These are phyloP conservation scores for Polypedilum pembai DNA, from an alignment of 1,140 invertebrate genomes.

Conservation along the genomic window DNA sequence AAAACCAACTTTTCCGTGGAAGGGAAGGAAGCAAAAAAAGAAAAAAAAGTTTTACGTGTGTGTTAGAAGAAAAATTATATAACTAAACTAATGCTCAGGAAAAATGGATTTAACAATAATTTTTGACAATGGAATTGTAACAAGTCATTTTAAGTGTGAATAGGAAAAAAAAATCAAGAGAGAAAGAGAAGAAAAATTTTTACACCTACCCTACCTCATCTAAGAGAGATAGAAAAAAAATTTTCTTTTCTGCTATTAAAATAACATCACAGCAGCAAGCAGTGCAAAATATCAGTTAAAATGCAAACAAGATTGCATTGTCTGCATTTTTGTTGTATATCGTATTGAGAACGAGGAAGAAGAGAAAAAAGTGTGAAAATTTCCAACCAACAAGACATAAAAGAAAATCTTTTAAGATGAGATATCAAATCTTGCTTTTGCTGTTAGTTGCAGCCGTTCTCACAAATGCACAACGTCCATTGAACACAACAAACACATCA, in stretches of 20 bases:
- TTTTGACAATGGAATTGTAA: neutral
- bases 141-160: neutral
- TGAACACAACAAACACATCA: slow-evolving; percentile 14
- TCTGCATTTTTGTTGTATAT: neutral
- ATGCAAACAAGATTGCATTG: neutral
- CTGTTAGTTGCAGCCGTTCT: neutral
- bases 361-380: neutral
- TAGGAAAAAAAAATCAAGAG: neutral
- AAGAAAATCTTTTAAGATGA: neutral
- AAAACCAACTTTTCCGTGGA: neutral
- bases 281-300: neutral
- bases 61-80: neutral
- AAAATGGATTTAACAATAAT: slow-evolving; percentile 1
- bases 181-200: neutral
- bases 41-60: neutral
- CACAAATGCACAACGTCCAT: neutral
- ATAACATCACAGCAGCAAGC: neutral
- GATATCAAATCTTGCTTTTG: neutral
- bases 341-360: neutral
- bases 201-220: neutral
- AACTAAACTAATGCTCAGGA: slow-evolving; percentile 1
- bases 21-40: neutral
- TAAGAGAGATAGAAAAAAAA: neutral
- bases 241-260: neutral
- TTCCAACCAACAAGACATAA: neutral